phyloP scores from a whole-genome alignment of 2,888 invertebrate species.

The Dioctria rufipes region DNA sequence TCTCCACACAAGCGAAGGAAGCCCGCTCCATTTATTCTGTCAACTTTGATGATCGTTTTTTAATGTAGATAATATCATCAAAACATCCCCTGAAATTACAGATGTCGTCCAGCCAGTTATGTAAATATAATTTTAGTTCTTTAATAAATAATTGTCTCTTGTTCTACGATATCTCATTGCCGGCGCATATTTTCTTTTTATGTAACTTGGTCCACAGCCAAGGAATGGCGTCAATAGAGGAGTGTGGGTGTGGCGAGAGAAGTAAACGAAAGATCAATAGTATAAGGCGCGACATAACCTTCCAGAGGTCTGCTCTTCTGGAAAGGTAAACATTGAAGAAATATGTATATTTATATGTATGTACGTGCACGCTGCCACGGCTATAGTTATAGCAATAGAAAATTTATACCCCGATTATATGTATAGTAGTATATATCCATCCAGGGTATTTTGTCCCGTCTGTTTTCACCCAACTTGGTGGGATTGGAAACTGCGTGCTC shows the following conservation, averaged over 20 bases:
- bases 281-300: not conserved
- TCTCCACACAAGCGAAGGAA: too few relatives aligned
- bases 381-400: too few relatives aligned
- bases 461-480: not conserved
- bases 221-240: not conserved
- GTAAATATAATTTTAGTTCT: not conserved
- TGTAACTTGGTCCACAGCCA: slow-evolving; percentile 2
- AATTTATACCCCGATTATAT: too few relatives aligned
- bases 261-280: not conserved
- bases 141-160: not conserved
- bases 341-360: not conserved
- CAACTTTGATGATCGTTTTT: not conserved
- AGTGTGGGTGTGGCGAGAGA: not conserved
- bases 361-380: not conserved
- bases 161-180: not conserved
- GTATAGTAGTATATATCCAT: too few relatives aligned
- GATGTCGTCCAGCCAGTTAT: not conserved
- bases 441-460: not conserved
- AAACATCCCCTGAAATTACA: not conserved
- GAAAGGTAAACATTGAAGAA: slow-evolving; percentile 5
- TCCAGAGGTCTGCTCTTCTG: not conserved
- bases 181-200: slow-evolving; percentile 11
- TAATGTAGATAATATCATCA: not conserved
- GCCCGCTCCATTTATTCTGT: too few relatives aligned
- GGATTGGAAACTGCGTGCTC: not conserved